Base-by-base conservation (phyloP, 1,140 invertebrate genomes). In the Helicoverpa armigera region DNA sequence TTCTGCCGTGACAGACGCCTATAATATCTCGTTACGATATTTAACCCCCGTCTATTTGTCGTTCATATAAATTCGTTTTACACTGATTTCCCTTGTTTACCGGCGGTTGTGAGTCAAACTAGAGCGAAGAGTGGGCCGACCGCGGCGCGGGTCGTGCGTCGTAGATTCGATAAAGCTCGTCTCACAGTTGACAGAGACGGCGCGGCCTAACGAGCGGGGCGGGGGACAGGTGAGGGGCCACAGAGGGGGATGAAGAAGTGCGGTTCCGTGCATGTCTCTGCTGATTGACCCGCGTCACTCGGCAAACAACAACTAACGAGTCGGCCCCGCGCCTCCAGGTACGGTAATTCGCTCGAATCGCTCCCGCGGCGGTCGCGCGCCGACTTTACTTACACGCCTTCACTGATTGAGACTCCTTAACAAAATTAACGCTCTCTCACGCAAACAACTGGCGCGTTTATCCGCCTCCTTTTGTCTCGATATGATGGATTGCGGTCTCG, bases 201-300 rank as follows among this genome's bases (percentile, higher is more conserved):
- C 88, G 92, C 87, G 91, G 91, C 91, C 91, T 94, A 94, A 93
- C 92, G 92, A 94, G 90, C 90, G 91, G 86, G 75, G 87, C 79
- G 84, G 80, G 84, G 90, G 79, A 63, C 63, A 67, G 82, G 84
- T 85, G 82, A 60, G 82, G 65, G 79, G 85, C 84, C 75, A 43
- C 48, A 76, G 85, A 79, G 89, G 88, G 91, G 93, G 94, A 91
- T 90, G 95, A 96, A 96, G 94, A 95, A 95, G 95, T 96, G 95
- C 96, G 96, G 96, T 96, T 96, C 95, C 96, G 95, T 95, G 96
- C 93, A 96, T 96, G 96, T 95, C 95, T 96, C 96, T 96, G 96
- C 96, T 96, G 96, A 96, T 95, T 94, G 94, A 95, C 95, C 95
- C 96, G 95, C 95, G 94, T 94, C 93, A 95, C 94, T 92, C 91